Evolutionary conservation across 2,888 invertebrate species (phyloP), one percentile per base, ranked within the genome.

Genomic region (Tethea ocularis): DNA sequence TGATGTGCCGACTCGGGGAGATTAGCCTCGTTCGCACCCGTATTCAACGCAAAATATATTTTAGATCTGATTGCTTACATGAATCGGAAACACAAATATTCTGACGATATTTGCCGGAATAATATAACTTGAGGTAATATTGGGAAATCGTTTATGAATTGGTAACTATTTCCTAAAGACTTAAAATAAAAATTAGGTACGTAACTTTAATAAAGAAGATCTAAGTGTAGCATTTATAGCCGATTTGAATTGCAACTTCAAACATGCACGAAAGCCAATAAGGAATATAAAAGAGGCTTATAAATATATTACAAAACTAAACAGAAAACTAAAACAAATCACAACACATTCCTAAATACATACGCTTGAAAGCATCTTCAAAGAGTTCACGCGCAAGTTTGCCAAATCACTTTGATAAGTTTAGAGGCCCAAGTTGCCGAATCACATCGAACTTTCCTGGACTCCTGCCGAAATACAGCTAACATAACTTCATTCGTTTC

Each of bases 361-460:
- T 81, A 74, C 74, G 70, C 73, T 71, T 69, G 61, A 67, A 76
- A 78, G 73, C 74, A 78, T 82, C 75, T 74, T 78, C 77, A 83
- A 84, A 82, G 83, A 86, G 83, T 83, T 81, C 75, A 72, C 79
- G 75, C 74, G 69, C 67, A 82, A 87, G 82, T 89, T 87, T 86
- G 84, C 89, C 89, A 90, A 90, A 91, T 91, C 90, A 86, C 87
- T 89, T 87, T 80, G 83, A 82, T 80, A 88, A 87, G 81, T 89
- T 86, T 78, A 80, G 77, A 77, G 66, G 75, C 76, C 69, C 69
- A 69, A 84, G 76, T 84, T 78, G 81, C 78, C 75, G 74, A 84
- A 85, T 85, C 83, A 81, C 79, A 79, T 76, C 75, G 66, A 89
- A 90, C 78, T 91, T 90, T 84, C 77, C 86, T 90, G 90, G 89